Evolutionary conservation across 2,888 invertebrate genomes (phyloP).

Genomic region (Xylota sylvarum): DNA sequence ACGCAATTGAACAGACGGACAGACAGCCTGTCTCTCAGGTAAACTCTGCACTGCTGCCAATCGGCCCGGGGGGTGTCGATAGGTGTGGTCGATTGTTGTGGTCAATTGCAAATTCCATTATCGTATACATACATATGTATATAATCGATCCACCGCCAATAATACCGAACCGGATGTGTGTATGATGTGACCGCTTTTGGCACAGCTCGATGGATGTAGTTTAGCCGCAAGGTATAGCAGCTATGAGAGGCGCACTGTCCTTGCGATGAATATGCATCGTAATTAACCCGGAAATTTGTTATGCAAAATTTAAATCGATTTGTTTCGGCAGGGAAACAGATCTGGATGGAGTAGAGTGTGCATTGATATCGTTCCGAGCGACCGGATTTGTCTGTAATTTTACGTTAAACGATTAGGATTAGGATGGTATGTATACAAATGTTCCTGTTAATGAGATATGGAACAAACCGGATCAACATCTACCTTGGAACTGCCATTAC

Average conservation of each 20-base stretch:
- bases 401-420: too few species aligned
- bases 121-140: too few species aligned
- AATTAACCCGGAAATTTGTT: conserved; percentile 48
- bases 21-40: conserved; percentile 2
- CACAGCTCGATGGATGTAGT: conserved; percentile 50
- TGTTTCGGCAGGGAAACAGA: neutral
- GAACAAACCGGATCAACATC: too few species aligned
- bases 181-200: conserved; percentile 46
- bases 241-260: conserved; percentile 14
- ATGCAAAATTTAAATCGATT: conserved; percentile 45
- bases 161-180: neutral
- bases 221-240: neutral
- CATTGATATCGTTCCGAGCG: too few species aligned
- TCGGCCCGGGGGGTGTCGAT: conserved; percentile 10
- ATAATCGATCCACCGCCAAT: conserved; percentile 53
- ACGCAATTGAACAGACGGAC: conserved; percentile 38
- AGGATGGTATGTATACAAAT: too few species aligned
- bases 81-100: conserved; percentile 64
- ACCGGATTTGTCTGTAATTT: too few species aligned
- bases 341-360: neutral
- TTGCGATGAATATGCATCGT: conserved; percentile 45
- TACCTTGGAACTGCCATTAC: too few species aligned
- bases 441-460: too few species aligned
- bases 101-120: conserved; percentile 72
- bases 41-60: conserved; percentile 9